Evolutionary conservation across 2,888 invertebrate genomes (phyloP), one percentile per base, ranked within the genome.

Genomic region (Anthophora plumipes): DNA sequence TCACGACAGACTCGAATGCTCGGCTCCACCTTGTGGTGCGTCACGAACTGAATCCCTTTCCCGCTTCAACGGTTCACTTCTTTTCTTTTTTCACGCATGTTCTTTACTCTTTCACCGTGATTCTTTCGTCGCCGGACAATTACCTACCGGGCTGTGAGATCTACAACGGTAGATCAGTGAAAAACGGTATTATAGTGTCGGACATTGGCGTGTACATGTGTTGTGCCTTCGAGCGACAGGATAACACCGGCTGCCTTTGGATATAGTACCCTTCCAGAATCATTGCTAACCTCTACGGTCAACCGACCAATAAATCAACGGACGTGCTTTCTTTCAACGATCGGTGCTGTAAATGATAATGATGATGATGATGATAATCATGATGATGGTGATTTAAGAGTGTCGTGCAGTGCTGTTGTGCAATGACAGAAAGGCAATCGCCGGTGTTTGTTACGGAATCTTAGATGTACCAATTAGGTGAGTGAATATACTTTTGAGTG

Each of bases 401-500:
- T 91, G 91, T 83, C 83, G 89, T 90, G 89, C 85, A 90, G 91
- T 91, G 90, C 79, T 81, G 78, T 88, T 91, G 92, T 93, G 92
- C 91, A 91, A 92, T 92, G 93, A 91, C 87, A 92, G 88, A 89
- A 88, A 89, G 83, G 88, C 90, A 85, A 86, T 78, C 82, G 77
- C 82, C 88, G 80, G 88, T 88, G 85, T 88, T 84, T 85, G 20
- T 88, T 89, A 86, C 88, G 89, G 91, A 90, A 92, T 90, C 91
- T 91, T 87, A 82, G 78, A 93, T 93, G 93, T 93, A 93, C 93
- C 92, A 92, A 83, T 87, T 92, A 92, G 93, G 93, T 93, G 88
- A 85, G 87, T 87, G 74, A 48, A 46, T 43, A n/a, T n/a, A n/a
- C n/a, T n/a, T n/a, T n/a, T n/a, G n/a, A n/a, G n/a, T n/a, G n/a